These are phyloP conservation scores for Periphyllus acericola DNA, from an alignment of 2,888 invertebrate species.

Conservation along the genomic window DNA sequence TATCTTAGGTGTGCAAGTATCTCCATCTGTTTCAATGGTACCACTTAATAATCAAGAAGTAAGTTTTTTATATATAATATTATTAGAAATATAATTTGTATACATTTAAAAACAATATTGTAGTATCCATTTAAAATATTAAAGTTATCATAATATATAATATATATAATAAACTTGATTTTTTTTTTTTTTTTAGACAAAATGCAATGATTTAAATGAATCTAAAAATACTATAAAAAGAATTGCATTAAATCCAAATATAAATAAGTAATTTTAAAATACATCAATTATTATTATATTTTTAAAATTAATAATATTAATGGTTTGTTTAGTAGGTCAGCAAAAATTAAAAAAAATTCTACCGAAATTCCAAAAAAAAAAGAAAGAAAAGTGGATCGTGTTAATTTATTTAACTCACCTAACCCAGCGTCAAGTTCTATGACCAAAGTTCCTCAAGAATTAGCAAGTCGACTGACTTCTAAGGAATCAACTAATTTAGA, in stretches of 20 bases:
- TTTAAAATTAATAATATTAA: background rate
- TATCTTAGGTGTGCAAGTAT: background rate
- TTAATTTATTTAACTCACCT: background rate
- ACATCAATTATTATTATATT: background rate
- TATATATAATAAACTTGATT: background rate
- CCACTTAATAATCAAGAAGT: constrained; percentile 26
- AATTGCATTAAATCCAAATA: background rate
- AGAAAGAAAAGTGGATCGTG: background rate
- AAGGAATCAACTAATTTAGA: background rate
- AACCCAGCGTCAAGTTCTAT: constrained; percentile 1
- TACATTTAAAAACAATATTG: no score
- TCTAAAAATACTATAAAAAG: constrained; percentile 7
- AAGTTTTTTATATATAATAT: background rate
- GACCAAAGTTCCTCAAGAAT: background rate
- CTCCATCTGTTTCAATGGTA: background rate
- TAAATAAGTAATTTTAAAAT: constrained; percentile 19
- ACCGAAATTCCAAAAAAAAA: background rate
- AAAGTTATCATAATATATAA: background rate
- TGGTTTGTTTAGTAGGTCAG: background rate
- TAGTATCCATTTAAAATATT: background rate
- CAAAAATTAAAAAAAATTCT: constrained; percentile 5
- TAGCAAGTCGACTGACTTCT: no score
- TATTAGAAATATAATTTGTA: background rate
- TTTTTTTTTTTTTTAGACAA: background rate
- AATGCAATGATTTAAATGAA: background rate